Evolutionary conservation across 1,140 invertebrate genomes (phyloP), one percentile per base, ranked within the genome.

Genomic region (Limonius californicus): DNA sequence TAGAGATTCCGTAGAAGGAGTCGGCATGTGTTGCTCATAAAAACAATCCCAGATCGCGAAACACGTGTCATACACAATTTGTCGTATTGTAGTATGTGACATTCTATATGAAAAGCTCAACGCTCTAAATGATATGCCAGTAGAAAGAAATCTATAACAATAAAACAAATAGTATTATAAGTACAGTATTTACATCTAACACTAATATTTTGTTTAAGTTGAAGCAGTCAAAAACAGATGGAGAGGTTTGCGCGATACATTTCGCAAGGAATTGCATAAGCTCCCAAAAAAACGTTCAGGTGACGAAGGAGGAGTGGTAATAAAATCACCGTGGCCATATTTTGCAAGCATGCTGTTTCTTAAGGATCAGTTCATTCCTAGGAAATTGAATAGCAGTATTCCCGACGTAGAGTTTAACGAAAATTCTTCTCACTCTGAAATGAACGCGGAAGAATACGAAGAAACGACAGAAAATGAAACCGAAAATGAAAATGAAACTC

Each of bases 101-200:
- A 54, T 18, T 54, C 21, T 19, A 23, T 8, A 54, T 8, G 50
- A 54, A 23, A 20, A 54, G 12, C 50, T 23, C 14, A 54, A 14
- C 20, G 50, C 21, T 23, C 21, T 19, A 23, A 54, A 54, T 23
- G 50, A 23, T 8, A 23, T 20, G 3, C 50, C 50, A 20, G 50
- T 54, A 12, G 50, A 19, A 9, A 54, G 16, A 54, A 20, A 54
- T 54, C 50, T 54, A 14, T 7, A 54, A 54, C 12, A 54, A n/a
- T n/a, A 54, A 54, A 45, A 45, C 11, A 6, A 32, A 32, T 32
- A 6, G 27, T 11, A 11, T 32, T 6, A 4, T 32, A 6, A 32
- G 4, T 6, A 6, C 4, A 6, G 27, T 32, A 32, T 32, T 32
- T 32, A 32, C 11, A 32, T 32, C 4, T 32, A 32, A 6, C 4